Base-by-base conservation (phyloP, 2,113 vertebrate genomes). In the Romanogobio albipinnatus region DNA sequence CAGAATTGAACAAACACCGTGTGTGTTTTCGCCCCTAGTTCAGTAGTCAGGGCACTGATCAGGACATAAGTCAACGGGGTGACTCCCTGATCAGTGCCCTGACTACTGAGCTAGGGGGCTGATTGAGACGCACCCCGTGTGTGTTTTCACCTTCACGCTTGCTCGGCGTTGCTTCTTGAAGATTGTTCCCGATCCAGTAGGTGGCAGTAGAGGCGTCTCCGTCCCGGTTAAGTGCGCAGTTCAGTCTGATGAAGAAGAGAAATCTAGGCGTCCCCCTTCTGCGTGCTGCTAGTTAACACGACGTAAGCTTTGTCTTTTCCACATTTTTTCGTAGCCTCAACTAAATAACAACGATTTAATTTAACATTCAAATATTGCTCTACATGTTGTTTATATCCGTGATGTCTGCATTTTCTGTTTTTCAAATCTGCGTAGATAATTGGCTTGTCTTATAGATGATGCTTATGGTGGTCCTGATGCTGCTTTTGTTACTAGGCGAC, bases 401-500 rank as follows among this genome's bases (percentile, higher is more conserved):
- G 15, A 17, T 56, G 4, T 68, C 10, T 22, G 5, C 33, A 26
- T 45, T 13, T 51, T 66, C 39, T 47, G 5, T 29, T 39, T 14
- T 56, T 56, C 26, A 36, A 64, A 19, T 49, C 13, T 81, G 56
- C 47, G 8, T 0, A 10, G 22, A 19, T n/a, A 11, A 49, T 51
- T 19, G 3, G 8, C 43, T 39, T 53, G 10, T 51, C 22, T 24
- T 68, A 24, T 33, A 43, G 33, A n/a, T 43, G 64, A 24, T 75
- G 71, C 19, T 47, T 39, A 56, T 56, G 17, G 59, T 45, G 64
- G 76, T 80, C 71, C 66, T 84, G 82, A 86, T 83, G 82, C 45
- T 87, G 86, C 82, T 87, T 86, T 87, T 87, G 86, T 87, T 87
- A 87, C 86, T 78, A 87, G 68, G 86, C 82, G 86, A 87, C 86